Evolutionary conservation across 2,797 vertebrate genomes (phyloP).

Genomic region (Helostoma temminkii): DNA sequence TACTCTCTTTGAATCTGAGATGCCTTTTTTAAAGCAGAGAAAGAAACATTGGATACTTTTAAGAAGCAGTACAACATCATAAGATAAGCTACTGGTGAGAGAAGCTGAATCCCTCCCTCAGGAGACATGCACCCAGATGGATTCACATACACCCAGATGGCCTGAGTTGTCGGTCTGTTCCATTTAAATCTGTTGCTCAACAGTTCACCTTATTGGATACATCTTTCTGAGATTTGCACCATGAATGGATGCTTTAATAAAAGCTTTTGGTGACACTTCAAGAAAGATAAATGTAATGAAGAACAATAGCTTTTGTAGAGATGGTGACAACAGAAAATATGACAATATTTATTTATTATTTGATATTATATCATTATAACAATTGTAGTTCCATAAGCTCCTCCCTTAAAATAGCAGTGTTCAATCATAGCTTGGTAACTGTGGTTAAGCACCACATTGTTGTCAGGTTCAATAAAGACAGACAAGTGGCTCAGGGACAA

Average conservation of each 20-base stretch:
- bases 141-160: slow-evolving; percentile 68
- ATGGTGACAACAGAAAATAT: background rate
- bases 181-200: slow-evolving; percentile 54
- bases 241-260: slow-evolving; percentile 27
- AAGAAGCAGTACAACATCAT: slow-evolving; percentile 34
- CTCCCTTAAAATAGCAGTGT: background rate
- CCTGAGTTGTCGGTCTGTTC: slow-evolving; percentile 57
- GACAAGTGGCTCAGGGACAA: too few relatives aligned
- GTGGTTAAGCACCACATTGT: background rate
- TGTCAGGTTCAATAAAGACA: background rate
- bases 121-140: slow-evolving; percentile 68
- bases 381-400: background rate
- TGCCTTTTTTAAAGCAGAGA: slow-evolving; percentile 20
- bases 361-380: background rate
- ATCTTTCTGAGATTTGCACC: slow-evolving; percentile 31
- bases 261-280: slow-evolving; percentile 9
- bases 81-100: slow-evolving; percentile 49
- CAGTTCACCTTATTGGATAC: slow-evolving; percentile 50
- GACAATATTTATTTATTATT: too few relatives aligned
- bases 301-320: background rate
- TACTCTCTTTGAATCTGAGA: slow-evolving; percentile 17
- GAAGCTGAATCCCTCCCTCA: slow-evolving; percentile 59
- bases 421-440: background rate
- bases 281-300: background rate
- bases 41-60: slow-evolving; percentile 24